phyloP scores from a whole-genome alignment of 2,797 vertebrate species.

The Bradypus variegatus region DNA sequence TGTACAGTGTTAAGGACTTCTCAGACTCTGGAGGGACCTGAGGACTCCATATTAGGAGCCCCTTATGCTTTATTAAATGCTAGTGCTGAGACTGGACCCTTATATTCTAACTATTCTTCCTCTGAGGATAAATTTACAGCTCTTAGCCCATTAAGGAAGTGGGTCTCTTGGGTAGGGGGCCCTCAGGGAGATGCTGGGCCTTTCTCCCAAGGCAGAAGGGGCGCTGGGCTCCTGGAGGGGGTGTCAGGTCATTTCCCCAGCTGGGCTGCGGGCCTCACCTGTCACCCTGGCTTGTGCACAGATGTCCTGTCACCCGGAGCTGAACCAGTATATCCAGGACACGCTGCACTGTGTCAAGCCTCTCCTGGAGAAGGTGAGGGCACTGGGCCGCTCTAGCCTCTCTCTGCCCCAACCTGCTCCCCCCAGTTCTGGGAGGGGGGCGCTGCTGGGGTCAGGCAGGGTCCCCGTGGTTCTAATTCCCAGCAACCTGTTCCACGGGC shows the following conservation, averaged over 20 bases:
- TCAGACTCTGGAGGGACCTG: neutral
- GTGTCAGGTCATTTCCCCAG: neutral
- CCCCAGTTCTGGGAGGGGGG: neutral
- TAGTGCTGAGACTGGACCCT: neutral
- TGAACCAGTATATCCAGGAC: conserved; percentile 98
- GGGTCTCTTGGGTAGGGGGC: neutral
- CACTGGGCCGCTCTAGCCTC: fast-evolving
- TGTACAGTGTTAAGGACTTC: neutral
- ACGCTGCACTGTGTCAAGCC: conserved; percentile 95
- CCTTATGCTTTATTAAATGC: neutral
- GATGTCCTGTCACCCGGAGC: conserved; percentile 98
- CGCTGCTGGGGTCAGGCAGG: neutral
- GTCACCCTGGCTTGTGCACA: conserved; percentile 61
- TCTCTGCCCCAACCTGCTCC: neutral
- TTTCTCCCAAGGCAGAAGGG: neutral
- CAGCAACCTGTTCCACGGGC: neutral
- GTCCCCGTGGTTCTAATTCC: neutral
- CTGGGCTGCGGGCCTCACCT: neutral
- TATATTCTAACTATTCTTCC: neutral
- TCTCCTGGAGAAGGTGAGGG: conserved; percentile 91
- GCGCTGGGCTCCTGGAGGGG: neutral
- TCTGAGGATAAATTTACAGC: neutral
- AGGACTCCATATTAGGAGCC: neutral
- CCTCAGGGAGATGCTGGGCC: neutral
- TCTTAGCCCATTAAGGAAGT: neutral